Evolutionary conservation across 2,113 vertebrate genomes (phyloP), one percentile per base, ranked within the genome.

Genomic region (Petrocephalus microphthalmus): DNA sequence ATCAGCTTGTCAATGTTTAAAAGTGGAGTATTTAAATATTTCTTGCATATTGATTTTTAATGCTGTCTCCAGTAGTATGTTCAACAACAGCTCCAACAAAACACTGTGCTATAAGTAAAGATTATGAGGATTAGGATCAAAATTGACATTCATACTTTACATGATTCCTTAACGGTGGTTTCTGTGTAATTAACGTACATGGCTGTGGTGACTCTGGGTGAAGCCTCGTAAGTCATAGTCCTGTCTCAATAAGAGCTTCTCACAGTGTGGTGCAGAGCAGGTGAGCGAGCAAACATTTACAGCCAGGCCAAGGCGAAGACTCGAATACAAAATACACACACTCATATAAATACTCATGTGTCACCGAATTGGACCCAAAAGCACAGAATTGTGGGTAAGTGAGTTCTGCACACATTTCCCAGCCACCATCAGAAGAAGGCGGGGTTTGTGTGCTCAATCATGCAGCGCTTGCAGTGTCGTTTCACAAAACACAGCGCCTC

Each of bases 401-500:
- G 56, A 85, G 54, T 88, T 84, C 57, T 88, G 81, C 88, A 84
- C 88, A 64, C 54, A 81, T 29, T 52, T 88, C 81, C 53, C 87
- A 88, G 45, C 19, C 17, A 29, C 56, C 47, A 89, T 97, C 93
- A 97, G 95, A 97, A 97, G 93, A 97, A 97, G 90, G 97, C 97
- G 3, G 97, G 97, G 93, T 97, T 97, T 91, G 96, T 97, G 94
- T 97, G 97, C 92, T 97, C 97, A 89, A 97, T 97, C 89, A 97
- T 95, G 88, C 97, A 97, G 90, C 96, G 96, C 89, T 96, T 97
- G 93, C 97, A 97, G 53, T 97, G 96, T 22, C 96, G 96, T 88
- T 97, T 97, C 82, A 97, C 96, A 25, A 97, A 97, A 29, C 95
- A 94, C 91, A 97, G 94, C 4, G 97, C 96, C 91, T 97, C 97